These are phyloP conservation scores for Phoenicopterus ruber DNA, from an alignment of 2,113 vertebrate genomes.

Conservation along the genomic window DNA sequence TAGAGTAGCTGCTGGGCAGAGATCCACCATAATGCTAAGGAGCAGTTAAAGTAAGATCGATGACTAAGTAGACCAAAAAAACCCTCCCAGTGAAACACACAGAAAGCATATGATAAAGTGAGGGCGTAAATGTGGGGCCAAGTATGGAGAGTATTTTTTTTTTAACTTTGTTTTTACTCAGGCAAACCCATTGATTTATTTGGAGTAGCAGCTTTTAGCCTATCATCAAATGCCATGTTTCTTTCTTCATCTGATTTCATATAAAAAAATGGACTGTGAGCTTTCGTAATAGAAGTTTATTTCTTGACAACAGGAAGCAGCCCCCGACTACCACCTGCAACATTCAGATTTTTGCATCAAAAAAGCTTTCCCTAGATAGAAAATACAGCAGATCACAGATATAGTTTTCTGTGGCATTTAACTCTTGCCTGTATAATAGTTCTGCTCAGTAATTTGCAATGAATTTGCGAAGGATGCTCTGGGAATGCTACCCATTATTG, in stretches of 20 bases:
- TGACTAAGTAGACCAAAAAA: background rate
- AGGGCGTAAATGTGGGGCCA: background rate
- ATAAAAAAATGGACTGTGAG: background rate
- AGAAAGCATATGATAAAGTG: background rate
- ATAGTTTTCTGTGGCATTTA: background rate
- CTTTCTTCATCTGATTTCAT: background rate
- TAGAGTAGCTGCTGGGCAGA: background rate
- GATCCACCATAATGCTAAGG: background rate
- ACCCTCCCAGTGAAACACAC: background rate
- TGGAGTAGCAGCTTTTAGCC: background rate
- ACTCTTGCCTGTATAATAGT: background rate
- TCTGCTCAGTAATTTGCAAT: background rate
- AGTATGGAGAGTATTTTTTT: background rate
- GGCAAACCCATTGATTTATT: background rate
- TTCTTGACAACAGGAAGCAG: slow-evolving; percentile 30
- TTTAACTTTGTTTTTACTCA: background rate
- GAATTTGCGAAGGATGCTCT: background rate
- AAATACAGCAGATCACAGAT: background rate
- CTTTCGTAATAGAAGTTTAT: background rate
- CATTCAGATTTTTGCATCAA: background rate
- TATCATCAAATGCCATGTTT: background rate
- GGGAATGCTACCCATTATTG: background rate
- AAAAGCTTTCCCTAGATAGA: background rate
- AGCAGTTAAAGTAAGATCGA: background rate
- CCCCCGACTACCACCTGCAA: background rate